Base-by-base conservation (phyloP, 2,113 vertebrate genomes). In the Microtus ochrogaster region DNA sequence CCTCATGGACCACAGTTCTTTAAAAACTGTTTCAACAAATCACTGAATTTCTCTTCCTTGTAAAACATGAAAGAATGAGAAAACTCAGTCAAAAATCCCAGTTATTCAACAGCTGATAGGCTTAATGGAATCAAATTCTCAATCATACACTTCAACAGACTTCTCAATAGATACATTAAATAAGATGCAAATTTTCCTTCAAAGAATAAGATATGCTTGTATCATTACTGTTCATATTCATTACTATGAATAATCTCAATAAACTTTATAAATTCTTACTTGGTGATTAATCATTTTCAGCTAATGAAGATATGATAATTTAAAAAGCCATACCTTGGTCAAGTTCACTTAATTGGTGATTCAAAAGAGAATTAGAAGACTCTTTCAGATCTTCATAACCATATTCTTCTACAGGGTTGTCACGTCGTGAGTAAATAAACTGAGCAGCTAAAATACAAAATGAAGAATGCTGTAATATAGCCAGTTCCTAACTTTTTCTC, bases 381-480 rank as follows among this genome's bases (percentile, higher is more conserved):
- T 98, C 98, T 98, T 99, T 99, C 79, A 96, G 92, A 95, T 98
- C 99, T 98, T 99, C 99, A 89, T 47, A 97, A 86, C 90, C 98
- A 97, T 98, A 98, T 92, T 98, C 99, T 97, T 99, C 99, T 7
- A 98, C 97, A 77, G 99, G 99, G 81, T 98, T 99, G 87, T 99
- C 99, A 97, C 98, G 99, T 93, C 99, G 99, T 10, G 99, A 99
- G 98, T 99, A 99, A 98, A 99, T 99, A 98, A 99, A 99, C 52
- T 99, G 99, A 98, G 99, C 99, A 96, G 99, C 99, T 99, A 96
- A n/a, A 95, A 98, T 91, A 98, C 72, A 98, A 97, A 95, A 92
- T 96, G 28, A 6, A 95, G 91, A 97, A 55, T 72, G 26, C 30
- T 91, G 1, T 84, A 90, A 30, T 47, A 66, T 2, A 91, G 70